These are phyloP conservation scores for Chrysocyon brachyurus DNA, from an alignment of 2,797 vertebrate species.

Conservation along the genomic window DNA sequence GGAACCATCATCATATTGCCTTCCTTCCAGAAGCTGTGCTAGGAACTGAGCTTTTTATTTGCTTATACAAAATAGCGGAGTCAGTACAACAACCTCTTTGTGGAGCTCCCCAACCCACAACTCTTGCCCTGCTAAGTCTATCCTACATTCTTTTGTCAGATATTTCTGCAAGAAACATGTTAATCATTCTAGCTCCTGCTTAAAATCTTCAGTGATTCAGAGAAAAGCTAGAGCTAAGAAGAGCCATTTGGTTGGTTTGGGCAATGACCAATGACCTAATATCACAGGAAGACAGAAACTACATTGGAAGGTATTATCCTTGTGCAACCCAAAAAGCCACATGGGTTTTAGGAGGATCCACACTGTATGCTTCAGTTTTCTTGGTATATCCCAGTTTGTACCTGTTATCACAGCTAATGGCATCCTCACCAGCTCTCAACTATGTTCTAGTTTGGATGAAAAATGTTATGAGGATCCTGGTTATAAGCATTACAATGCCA, in stretches of 20 bases:
- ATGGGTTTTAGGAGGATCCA: neutral
- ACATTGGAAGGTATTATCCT: neutral
- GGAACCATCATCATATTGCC: neutral
- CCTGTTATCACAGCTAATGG: neutral
- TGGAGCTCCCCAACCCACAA: neutral
- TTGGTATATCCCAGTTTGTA: neutral
- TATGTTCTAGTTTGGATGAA: neutral
- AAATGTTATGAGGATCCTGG: neutral
- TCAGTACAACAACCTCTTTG: neutral
- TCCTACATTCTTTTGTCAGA: neutral
- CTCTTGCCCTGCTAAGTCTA: neutral
- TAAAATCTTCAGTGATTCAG: slow-evolving; percentile 11
- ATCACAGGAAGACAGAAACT: neutral
- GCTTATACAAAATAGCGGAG: slow-evolving; percentile 1
- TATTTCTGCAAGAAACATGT: neutral
- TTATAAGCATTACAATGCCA: neutral
- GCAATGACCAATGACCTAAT: neutral
- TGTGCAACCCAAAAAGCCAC: neutral
- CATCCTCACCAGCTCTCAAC: neutral
- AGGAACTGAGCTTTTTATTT: neutral
- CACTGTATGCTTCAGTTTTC: neutral
- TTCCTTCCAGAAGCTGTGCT: neutral
- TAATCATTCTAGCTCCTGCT: neutral
- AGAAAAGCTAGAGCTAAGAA: neutral
- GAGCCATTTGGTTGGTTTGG: neutral